These are phyloP conservation scores for Sarcophaga subvicina DNA, from an alignment of 2,888 invertebrate species.

Conservation along the genomic window DNA sequence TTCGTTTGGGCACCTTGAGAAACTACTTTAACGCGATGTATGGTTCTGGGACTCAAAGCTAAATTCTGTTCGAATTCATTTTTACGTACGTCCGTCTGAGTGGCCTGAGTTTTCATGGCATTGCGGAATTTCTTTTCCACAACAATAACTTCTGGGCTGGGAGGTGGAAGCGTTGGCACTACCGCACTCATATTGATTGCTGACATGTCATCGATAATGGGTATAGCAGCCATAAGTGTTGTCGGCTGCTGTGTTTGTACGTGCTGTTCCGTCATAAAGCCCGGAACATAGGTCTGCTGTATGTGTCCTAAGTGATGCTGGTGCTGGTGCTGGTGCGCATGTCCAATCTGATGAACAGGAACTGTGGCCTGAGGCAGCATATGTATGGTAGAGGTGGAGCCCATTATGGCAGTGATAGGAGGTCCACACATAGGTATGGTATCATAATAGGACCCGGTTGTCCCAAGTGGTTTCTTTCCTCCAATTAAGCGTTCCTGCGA, in stretches of 20 bases:
- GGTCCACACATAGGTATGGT: constrained; percentile 75
- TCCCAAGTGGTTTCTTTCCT: constrained; percentile 85
- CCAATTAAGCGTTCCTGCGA: constrained; percentile 89
- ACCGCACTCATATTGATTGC: constrained; percentile 36
- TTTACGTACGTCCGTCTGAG: constrained; percentile 94
- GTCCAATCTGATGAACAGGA: constrained; percentile 69
- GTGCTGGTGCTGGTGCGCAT: constrained; percentile 75
- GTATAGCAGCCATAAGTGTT: constrained; percentile 66
- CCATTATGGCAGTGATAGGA: constrained; percentile 69
- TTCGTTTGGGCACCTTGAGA: constrained; percentile 96
- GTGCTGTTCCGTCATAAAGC: constrained; percentile 65
- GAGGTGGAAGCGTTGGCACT: constrained; percentile 72
- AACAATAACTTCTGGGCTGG: constrained; percentile 81
- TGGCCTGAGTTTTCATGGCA: constrained; percentile 96
- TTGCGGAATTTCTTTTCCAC: constrained; percentile 90
- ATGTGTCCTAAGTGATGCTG: constrained; percentile 77
- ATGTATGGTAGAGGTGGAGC: constrained; percentile 65
- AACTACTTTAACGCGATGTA: constrained; percentile 93
- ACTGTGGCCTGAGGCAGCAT: constrained; percentile 74
- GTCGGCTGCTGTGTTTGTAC: constrained; percentile 69
- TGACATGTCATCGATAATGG: constrained; percentile 62
- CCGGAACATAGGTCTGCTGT: constrained; percentile 73
- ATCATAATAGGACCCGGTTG: constrained; percentile 73
- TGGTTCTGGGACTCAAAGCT: constrained; percentile 90
- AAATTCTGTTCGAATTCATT: constrained; percentile 87